Percentiles rank a stretch among this genome's conserved stretches.
Conservation (phyloP, 2,113 vertebrate species). For the Gulo gulo region DNA sequence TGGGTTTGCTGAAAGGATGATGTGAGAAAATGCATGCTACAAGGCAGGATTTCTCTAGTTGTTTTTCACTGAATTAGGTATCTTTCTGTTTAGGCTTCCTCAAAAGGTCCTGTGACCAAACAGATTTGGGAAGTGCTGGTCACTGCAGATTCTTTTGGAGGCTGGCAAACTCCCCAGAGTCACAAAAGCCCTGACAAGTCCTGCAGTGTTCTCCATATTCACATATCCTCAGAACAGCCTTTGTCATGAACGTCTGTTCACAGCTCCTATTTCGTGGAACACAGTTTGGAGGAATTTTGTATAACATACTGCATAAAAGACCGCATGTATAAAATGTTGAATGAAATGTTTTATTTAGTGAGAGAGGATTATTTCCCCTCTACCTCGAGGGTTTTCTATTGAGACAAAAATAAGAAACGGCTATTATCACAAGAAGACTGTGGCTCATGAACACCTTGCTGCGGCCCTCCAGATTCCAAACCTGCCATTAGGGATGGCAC, state of each 20-base stretch:
- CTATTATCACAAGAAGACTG: background rate
- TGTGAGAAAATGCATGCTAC: background rate
- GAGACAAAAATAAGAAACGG: background rate
- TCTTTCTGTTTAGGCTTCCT: background rate
- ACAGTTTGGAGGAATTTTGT: background rate
- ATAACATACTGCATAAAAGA: background rate
- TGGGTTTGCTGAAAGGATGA: background rate
- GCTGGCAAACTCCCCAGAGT: background rate
- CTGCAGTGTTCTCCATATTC: background rate
- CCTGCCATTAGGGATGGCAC: background rate
- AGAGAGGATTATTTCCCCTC: background rate
- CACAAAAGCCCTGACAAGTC: background rate
- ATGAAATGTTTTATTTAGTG: background rate
- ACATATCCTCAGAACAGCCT: background rate
- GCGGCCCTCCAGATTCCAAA: background rate
- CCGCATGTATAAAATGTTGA: background rate
- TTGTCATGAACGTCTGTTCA: background rate
- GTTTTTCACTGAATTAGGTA: background rate
- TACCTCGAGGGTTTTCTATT: background rate
- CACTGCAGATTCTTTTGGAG: background rate
- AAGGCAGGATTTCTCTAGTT: background rate
- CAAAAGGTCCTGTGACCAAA: background rate
- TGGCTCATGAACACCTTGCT: background rate
- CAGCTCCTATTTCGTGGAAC: background rate
- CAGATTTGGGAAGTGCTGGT: background rate